Percentiles rank a stretch among this genome's conserved stretches.
Evolutionary conservation across 1,140 invertebrate genomes (phyloP).

Genomic region (Listronotus bonariensis): DNA sequence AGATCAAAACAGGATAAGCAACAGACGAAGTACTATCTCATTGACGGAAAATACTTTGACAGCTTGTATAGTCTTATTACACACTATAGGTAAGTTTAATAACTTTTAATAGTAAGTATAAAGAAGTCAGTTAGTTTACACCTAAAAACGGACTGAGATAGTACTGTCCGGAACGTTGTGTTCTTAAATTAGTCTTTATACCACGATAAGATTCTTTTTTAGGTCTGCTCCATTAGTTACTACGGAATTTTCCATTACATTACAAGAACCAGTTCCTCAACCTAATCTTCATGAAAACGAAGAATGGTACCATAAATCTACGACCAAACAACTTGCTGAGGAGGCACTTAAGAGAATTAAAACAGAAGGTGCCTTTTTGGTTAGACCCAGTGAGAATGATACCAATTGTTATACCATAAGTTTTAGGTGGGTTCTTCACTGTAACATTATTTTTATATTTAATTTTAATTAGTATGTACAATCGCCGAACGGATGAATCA

Average conservation of each 20-base stretch:
- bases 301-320: slow-evolving; percentile 90
- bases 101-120: no score
- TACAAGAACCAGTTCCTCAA: slow-evolving; percentile 92
- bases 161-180: no score
- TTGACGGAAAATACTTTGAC: slow-evolving; percentile 88
- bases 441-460: no score
- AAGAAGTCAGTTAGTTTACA: no score
- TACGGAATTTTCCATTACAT: slow-evolving; percentile 84
- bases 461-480: no score
- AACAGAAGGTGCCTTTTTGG: slow-evolving; percentile 90
- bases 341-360: slow-evolving; percentile 81
- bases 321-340: slow-evolving; percentile 81
- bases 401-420: slow-evolving; percentile 89
- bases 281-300: slow-evolving; percentile 92
- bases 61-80: slow-evolving; percentile 92
- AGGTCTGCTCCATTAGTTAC: slow-evolving; percentile 81
- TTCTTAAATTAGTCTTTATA: no score
- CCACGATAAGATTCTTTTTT: no score
- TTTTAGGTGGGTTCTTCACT: slow-evolving; percentile 71
- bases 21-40: slow-evolving; percentile 88
- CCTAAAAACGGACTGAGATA: no score
- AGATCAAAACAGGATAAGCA: slow-evolving; percentile 87
- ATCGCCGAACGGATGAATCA: no score
- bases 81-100: slow-evolving; percentile 67
- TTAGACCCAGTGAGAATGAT: slow-evolving; percentile 86